These are phyloP conservation scores for Drosophila histrio DNA, from an alignment of 2,888 invertebrate species.

Conservation along the genomic window DNA sequence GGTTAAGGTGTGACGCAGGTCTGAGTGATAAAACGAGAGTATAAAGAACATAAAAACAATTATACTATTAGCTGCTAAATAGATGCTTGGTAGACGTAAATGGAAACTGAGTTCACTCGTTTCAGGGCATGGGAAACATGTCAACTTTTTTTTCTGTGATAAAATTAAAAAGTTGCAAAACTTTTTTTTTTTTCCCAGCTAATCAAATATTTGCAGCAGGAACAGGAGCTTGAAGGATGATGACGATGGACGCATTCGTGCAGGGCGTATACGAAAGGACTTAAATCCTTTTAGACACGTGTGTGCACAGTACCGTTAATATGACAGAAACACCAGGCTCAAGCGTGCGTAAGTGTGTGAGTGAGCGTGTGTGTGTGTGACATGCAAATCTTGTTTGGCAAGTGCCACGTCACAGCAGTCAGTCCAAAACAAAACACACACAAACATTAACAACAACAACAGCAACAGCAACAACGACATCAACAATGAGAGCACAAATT, in stretches of 20 bases:
- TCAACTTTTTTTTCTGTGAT: conserved; percentile 29
- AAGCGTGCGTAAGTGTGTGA: conserved; percentile 53
- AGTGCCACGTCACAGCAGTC: conserved; percentile 61
- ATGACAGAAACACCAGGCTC: conserved; percentile 77
- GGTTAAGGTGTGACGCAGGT: conserved; percentile 27
- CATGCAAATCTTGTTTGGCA: conserved; percentile 76
- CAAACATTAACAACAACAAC: conserved; percentile 5
- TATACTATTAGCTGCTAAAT: conserved; percentile 41
- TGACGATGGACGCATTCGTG: conserved; percentile 59
- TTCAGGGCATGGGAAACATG: conserved; percentile 5
- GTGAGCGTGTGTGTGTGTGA: conserved; percentile 54
- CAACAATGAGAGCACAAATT: conserved; percentile 16
- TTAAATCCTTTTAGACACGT: conserved; percentile 79
- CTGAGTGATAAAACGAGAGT: conserved; percentile 2
- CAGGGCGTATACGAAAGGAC: conserved; percentile 58
- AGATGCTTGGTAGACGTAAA: conserved; percentile 17
- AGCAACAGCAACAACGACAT: conserved; percentile 21
- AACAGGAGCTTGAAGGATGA: conserved; percentile 3
- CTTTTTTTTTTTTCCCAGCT: conserved; percentile 65
- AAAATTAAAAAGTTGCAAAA: conserved; percentile 67
- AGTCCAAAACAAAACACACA: conserved; percentile 46
- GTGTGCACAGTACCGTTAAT: conserved; percentile 79
- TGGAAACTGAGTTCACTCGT: conserved; percentile 9
- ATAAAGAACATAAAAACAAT: conserved; percentile 41
- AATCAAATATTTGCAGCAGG: conserved; percentile 77